Conservation (phyloP, 35 echinoderm and acorn worm genomes). For the Patiria miniata region DNA sequence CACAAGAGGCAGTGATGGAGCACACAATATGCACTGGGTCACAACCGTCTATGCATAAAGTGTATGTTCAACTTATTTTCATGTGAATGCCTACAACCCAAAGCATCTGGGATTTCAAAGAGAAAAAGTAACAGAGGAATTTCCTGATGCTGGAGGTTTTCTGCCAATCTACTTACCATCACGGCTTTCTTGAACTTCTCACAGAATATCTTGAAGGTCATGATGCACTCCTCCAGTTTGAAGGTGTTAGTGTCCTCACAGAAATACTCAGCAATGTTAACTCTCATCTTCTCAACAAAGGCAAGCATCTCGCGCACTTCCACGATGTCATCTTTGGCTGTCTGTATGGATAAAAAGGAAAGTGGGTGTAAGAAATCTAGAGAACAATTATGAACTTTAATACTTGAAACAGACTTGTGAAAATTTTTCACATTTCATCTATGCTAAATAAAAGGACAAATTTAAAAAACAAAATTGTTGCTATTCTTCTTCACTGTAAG, state of each 20-base stretch:
- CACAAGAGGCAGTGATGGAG: too few species aligned
- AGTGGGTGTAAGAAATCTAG: neutral
- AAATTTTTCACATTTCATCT: neutral
- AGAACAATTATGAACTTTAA: neutral
- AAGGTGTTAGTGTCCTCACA: slow-evolving; percentile 89
- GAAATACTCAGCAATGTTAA: slow-evolving; percentile 82
- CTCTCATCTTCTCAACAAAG: slow-evolving; percentile 63
- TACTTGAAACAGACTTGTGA: neutral
- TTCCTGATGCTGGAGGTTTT: too few species aligned
- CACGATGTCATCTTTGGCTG: slow-evolving; percentile 65
- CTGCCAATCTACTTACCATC: slow-evolving; percentile 51
- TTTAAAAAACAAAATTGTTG: neutral
- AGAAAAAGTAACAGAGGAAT: too few species aligned
- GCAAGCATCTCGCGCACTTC: slow-evolving; percentile 72
- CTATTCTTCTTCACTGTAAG: too few species aligned
- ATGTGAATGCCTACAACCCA: too few species aligned
- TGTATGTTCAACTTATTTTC: too few species aligned
- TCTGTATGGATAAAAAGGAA: slow-evolving; percentile 29
- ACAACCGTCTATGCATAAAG: too few species aligned
- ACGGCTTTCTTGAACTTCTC: slow-evolving; percentile 93
- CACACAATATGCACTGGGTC: too few species aligned
- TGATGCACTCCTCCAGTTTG: slow-evolving; percentile 92
- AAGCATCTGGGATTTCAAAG: too few species aligned
- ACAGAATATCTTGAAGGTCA: slow-evolving; percentile 91
- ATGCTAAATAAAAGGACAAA: neutral